Conservation (phyloP, 1,140 invertebrate genomes). For the Habropoda laboriosa region DNA sequence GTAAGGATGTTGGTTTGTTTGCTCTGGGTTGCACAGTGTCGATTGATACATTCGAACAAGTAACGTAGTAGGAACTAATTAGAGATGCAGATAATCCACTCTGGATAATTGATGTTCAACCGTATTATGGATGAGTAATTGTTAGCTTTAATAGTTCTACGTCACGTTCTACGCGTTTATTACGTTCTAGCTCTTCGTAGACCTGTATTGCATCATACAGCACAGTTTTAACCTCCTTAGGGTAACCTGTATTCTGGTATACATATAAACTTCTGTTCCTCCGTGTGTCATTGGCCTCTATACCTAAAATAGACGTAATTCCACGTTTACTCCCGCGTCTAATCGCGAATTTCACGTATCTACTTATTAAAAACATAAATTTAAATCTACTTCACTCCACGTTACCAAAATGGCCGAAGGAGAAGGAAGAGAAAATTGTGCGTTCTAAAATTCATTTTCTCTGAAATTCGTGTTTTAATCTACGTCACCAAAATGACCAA, state of each 20-base stretch:
- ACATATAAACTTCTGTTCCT: neutral
- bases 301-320: neutral
- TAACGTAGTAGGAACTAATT: neutral
- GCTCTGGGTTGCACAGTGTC: no score
- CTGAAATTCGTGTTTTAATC: no score
- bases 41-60: neutral
- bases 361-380: no score
- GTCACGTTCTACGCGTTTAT: neutral
- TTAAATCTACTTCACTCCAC: no score
- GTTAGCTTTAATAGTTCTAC: neutral
- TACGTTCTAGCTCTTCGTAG: neutral
- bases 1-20: no score
- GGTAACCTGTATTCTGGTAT: neutral
- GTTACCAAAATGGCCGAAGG: no score
- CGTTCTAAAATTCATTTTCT: neutral
- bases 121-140: neutral
- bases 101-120: neutral
- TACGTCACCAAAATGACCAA: neutral
- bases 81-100: neutral
- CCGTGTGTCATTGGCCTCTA: neutral
- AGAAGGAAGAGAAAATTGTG: no score
- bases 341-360: neutral
- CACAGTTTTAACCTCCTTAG: neutral
- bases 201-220: neutral
- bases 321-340: neutral